Evolutionary conservation across 2,797 vertebrate genomes (phyloP).

Genomic region (Gallirallus australis): DNA sequence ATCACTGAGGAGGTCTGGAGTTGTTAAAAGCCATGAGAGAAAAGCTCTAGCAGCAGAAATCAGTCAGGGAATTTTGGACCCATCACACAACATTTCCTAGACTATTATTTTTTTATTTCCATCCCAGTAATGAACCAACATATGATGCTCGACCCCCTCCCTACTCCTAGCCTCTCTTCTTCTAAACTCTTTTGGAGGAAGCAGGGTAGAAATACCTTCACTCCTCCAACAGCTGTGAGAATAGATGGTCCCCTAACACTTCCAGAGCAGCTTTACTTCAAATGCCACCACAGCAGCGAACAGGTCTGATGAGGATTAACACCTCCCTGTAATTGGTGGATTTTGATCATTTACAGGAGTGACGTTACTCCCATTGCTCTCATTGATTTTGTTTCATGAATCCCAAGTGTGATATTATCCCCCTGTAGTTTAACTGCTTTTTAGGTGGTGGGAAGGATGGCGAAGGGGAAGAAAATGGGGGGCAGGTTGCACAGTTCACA

Average conservation of each 20-base stretch:
- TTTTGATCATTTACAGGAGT: slow-evolving; percentile 68
- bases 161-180: neutral
- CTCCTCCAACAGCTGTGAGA: slow-evolving; percentile 11
- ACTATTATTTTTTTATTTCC: neutral
- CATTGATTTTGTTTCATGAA: slow-evolving; percentile 69
- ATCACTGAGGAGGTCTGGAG: neutral
- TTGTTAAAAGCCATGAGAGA: neutral
- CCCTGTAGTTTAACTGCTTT: slow-evolving; percentile 40
- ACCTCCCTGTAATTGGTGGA: slow-evolving; percentile 65
- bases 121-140: neutral
- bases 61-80: neutral
- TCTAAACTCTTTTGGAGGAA: neutral
- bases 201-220: neutral
- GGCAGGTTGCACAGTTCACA: neutral
- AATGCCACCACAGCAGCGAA: slow-evolving; percentile 41
- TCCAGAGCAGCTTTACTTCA: slow-evolving; percentile 55
- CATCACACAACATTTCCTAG: neutral
- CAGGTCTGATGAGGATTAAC: slow-evolving; percentile 68
- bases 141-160: neutral
- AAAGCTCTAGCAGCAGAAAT: neutral
- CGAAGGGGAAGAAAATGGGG: neutral
- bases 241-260: slow-evolving; percentile 26
- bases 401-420: slow-evolving; percentile 62
- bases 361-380: slow-evolving; percentile 61
- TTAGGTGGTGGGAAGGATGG: slow-evolving; percentile 29